phyloP scores from a whole-genome alignment of 2,888 invertebrate species.

The Seira ritae region DNA sequence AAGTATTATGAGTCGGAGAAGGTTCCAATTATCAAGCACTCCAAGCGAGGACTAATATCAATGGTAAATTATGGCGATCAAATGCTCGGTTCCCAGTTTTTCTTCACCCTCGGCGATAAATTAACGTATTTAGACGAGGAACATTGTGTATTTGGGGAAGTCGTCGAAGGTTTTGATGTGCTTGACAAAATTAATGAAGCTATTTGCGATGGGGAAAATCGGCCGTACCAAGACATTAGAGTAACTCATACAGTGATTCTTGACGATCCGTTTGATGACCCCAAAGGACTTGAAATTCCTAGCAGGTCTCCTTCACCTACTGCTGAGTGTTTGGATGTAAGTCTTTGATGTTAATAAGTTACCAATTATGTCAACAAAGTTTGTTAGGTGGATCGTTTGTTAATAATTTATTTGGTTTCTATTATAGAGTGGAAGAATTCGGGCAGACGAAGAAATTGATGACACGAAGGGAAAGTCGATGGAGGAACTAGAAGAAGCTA shows the following conservation, averaged over 20 bases:
- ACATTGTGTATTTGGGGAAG: constrained; percentile 97
- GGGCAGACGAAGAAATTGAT: constrained; percentile 95
- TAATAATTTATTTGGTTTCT: constrained; percentile 72
- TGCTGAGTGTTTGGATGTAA: constrained; percentile 82
- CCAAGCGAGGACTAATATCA: constrained; percentile 89
- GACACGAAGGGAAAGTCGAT: constrained; percentile 90
- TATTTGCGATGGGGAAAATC: constrained; percentile 91
- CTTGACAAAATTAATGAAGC: constrained; percentile 93
- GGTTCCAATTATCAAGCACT: constrained; percentile 93
- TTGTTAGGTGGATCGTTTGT: constrained; percentile 44
- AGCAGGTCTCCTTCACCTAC: constrained; percentile 93
- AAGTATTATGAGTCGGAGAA: constrained; percentile 94
- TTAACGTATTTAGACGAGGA: constrained; percentile 91
- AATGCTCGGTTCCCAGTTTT: constrained; percentile 96
- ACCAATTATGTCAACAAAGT: too few species aligned
- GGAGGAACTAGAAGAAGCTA: constrained; percentile 90
- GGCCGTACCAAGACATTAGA: constrained; percentile 96
- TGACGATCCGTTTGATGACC: constrained; percentile 97
- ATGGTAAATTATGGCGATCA: constrained; percentile 95
- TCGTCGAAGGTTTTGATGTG: constrained; percentile 90
- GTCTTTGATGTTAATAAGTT: constrained; percentile 40
- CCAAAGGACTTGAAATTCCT: constrained; percentile 85
- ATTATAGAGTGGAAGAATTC: constrained; percentile 89
- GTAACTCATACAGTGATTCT: constrained; percentile 97
- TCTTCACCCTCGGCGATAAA: constrained; percentile 92